These are phyloP conservation scores for Rhabdophis nuchalis DNA, from an alignment of 2,797 vertebrate species.

Conservation along the genomic window DNA sequence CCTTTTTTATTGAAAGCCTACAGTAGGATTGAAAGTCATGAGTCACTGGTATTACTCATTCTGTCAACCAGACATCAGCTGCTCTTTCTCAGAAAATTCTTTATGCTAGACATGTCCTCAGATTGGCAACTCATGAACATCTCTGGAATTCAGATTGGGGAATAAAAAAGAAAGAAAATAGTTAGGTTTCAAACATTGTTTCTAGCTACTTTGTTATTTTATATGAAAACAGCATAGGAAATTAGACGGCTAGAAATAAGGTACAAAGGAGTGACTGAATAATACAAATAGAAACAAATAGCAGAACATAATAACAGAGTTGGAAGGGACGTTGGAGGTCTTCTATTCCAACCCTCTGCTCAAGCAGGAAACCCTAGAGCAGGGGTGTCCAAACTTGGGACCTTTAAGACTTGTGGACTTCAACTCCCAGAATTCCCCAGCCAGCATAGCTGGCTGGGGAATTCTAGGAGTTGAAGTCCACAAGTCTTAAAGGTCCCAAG, in stretches of 20 bases:
- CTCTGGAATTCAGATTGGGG: constrained; percentile 14
- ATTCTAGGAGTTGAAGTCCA: too few species aligned
- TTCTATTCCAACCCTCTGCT: background rate
- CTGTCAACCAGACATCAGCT: constrained; percentile 15
- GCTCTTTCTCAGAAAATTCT: constrained; percentile 18
- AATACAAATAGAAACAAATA: background rate
- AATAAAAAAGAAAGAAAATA: background rate
- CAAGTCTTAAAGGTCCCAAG: too few species aligned
- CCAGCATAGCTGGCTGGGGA: too few species aligned
- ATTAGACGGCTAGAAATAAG: background rate
- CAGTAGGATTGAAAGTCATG: background rate
- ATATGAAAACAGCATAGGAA: background rate
- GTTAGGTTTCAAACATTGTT: background rate
- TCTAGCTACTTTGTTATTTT: background rate
- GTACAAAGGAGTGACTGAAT: background rate
- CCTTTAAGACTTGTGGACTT: too few species aligned
- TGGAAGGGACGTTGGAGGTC: background rate
- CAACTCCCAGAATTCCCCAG: too few species aligned
- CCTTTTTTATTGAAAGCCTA: background rate
- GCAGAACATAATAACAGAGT: background rate
- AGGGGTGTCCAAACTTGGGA: too few species aligned
- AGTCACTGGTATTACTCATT: constrained; percentile 38
- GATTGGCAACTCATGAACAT: background rate
- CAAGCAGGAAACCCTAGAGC: background rate
- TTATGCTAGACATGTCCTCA: background rate